These are phyloP conservation scores for Myioborus miniatus DNA, from an alignment of 2,797 vertebrate species.

Conservation along the genomic window DNA sequence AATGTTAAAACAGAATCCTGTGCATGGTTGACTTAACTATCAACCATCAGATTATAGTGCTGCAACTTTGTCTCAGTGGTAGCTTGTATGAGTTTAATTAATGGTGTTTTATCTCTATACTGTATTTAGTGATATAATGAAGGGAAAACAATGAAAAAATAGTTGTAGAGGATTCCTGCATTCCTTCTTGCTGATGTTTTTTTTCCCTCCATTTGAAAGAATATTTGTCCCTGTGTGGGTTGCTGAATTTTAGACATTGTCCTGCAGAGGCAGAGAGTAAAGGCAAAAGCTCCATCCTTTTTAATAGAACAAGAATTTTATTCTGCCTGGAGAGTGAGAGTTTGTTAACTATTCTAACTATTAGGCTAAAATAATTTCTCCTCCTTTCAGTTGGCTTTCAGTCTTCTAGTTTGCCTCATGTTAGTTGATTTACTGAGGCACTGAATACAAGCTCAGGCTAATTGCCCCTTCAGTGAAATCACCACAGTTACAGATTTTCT, in stretches of 20 bases:
- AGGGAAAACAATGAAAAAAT: background rate
- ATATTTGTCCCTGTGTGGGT: background rate
- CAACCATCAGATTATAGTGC: background rate
- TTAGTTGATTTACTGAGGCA: background rate
- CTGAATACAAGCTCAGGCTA: background rate
- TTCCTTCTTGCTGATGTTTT: background rate
- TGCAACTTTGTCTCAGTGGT: background rate
- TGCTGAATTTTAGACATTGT: background rate
- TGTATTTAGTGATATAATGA: background rate
- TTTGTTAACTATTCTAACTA: background rate
- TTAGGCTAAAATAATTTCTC: background rate
- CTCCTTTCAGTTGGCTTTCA: background rate
- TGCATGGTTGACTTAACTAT: background rate
- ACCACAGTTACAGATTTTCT: slow-evolving; percentile 4
- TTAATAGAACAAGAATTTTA: background rate
- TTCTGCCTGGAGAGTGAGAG: background rate
- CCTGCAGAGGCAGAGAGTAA: background rate
- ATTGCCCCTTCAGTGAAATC: background rate
- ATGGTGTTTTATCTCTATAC: background rate
- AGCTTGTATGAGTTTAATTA: background rate
- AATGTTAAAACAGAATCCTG: background rate
- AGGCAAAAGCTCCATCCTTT: background rate
- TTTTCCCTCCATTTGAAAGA: background rate
- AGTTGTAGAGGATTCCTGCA: background rate
- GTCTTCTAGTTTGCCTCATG: background rate